Percentiles rank a stretch among this genome's conserved stretches.
Evolutionary conservation across 2,797 vertebrate genomes (phyloP).

Genomic region (Propithecus deckenii): DNA sequence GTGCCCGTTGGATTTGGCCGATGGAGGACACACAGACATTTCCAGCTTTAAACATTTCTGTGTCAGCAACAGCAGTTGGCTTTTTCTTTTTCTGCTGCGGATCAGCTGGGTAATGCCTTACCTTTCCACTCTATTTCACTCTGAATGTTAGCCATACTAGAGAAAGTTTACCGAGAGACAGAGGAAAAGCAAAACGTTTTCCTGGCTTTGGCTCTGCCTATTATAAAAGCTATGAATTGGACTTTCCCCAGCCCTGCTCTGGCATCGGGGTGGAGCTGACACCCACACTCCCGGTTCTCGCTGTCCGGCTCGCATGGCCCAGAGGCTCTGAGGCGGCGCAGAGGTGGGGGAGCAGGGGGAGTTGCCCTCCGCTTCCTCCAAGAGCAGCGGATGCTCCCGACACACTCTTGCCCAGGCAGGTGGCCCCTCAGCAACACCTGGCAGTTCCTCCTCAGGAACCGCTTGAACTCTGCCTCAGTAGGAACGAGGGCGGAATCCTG

Average conservation of each 20-base stretch:
- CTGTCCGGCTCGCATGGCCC: neutral
- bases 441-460: neutral
- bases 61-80: neutral
- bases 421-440: neutral
- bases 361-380: neutral
- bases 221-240: neutral
- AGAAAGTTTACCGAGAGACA: neutral
- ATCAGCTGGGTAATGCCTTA: neutral
- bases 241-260: neutral
- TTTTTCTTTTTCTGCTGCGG: neutral
- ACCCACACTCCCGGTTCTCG: neutral
- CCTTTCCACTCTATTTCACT: neutral
- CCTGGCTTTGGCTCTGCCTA: neutral
- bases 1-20: neutral
- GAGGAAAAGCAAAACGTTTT: neutral
- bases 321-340: fast-evolving
- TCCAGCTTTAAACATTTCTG: neutral
- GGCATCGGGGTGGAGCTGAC: neutral
- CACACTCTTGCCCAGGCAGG: fast-evolving
- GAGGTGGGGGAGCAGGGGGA: too few species aligned
- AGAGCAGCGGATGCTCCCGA: too few species aligned
- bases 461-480: neutral
- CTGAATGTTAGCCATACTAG: neutral
- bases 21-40: neutral
- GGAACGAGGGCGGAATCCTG: too few species aligned